Evolutionary conservation across 2,113 vertebrate species (phyloP).

Genomic region (Dicerorhinus sumatrensis): DNA sequence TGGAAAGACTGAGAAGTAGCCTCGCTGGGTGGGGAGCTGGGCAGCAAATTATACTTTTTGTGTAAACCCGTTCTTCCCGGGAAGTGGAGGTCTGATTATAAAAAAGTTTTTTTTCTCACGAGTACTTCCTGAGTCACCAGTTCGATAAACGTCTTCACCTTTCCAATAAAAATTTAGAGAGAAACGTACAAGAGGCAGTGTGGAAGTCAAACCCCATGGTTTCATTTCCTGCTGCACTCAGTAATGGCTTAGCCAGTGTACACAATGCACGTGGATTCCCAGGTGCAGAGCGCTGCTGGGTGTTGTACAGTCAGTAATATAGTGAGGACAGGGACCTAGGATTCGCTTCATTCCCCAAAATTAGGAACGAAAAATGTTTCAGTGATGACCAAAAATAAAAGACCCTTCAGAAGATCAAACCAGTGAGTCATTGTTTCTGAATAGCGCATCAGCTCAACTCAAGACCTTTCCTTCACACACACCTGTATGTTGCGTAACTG

Average conservation of each 20-base stretch:
- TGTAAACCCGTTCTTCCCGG: not conserved
- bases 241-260: rapidly evolving
- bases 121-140: not conserved
- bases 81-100: not conserved
- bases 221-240: rapidly evolving
- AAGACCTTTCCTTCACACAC: rapidly evolving
- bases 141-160: not conserved
- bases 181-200: not conserved
- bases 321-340: rapidly evolving
- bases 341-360: not conserved
- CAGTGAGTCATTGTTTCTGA: not conserved
- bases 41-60: not conserved
- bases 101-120: not conserved
- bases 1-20: not conserved
- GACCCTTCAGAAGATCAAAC: not conserved
- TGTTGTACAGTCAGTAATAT: rapidly evolving
- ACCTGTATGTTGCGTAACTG: rapidly evolving
- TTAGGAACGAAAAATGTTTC: not conserved
- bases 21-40: not conserved
- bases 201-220: rapidly evolving
- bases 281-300: rapidly evolving
- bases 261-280: rapidly evolving
- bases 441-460: not conserved
- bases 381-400: too few species aligned
- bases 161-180: not conserved